Evolutionary conservation across 2,113 vertebrate genomes (phyloP).

Genomic region (Orthonyx spaldingii): DNA sequence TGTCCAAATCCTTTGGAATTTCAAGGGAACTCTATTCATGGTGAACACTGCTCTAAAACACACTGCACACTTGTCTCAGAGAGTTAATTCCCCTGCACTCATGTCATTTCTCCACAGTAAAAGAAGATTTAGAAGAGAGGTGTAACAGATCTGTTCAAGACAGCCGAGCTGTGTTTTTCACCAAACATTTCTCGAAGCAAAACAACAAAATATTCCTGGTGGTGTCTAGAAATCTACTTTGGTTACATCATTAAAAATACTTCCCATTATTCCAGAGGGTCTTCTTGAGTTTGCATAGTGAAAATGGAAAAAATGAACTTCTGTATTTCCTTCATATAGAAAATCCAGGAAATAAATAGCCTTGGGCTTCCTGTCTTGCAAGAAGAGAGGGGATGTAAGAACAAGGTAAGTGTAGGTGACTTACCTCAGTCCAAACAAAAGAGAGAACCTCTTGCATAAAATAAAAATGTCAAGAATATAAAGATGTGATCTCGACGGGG

Average conservation of each 20-base stretch:
- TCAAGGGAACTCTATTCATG: not conserved
- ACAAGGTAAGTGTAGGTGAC: not conserved
- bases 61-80: not conserved
- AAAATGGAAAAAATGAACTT: not conserved
- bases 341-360: not conserved
- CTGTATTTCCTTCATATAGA: not conserved
- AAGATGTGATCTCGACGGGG: not conserved
- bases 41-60: not conserved
- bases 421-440: not conserved
- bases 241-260: not conserved
- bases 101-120: not conserved
- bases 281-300: not conserved
- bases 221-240: not conserved
- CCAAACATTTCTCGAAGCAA: not conserved
- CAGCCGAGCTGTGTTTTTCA: not conserved
- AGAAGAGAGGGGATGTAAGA: not conserved
- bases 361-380: not conserved
- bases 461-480: conserved; percentile 54
- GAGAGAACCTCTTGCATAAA: not conserved
- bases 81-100: not conserved
- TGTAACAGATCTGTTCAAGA: not conserved
- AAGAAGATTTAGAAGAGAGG: not conserved
- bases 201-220: not conserved
- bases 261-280: not conserved
- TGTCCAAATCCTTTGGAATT: not conserved